Evolutionary conservation across 2,797 vertebrate species (phyloP).

Genomic region (Tapera naevia): DNA sequence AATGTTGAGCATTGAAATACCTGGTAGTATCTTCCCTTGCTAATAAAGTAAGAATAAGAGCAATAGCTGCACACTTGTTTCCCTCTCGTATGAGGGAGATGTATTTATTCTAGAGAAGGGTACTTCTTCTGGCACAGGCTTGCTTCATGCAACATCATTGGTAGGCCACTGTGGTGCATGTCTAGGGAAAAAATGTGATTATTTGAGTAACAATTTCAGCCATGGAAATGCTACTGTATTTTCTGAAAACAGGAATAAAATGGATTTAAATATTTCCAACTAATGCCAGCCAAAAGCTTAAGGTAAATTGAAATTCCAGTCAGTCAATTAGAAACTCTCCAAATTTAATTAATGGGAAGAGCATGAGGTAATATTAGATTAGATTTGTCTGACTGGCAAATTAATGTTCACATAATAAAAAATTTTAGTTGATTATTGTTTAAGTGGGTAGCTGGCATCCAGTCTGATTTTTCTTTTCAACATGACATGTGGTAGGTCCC

Average conservation of each 20-base stretch:
- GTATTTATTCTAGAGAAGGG: background rate
- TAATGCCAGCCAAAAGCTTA: conserved; percentile 61
- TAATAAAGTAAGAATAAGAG: background rate
- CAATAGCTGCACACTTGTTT: background rate
- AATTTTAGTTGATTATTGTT: conserved; percentile 79
- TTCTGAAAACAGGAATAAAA: conserved; percentile 40
- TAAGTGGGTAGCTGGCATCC: conserved; percentile 81
- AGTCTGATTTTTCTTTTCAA: conserved; percentile 71
- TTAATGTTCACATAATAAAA: conserved; percentile 74
- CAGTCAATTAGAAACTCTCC: conserved; percentile 49
- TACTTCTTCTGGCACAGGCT: background rate
- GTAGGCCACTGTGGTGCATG: background rate
- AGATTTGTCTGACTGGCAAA: conserved; percentile 75
- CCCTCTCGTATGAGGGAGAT: background rate
- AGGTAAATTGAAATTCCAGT: conserved; percentile 67
- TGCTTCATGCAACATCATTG: background rate
- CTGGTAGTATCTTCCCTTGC: background rate
- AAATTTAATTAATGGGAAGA: conserved; percentile 77
- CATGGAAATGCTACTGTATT: background rate
- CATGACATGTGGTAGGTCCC: background rate
- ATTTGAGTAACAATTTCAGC: background rate
- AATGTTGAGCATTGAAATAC: background rate
- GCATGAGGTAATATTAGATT: conserved; percentile 80
- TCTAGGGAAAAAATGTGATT: background rate
- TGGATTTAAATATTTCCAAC: conserved; percentile 37